A percentile compares a stretch with the other conserved stretches of the same genome.
Conservation (phyloP, 2,797 vertebrate genomes). For the Pseudomugil gertrudae region DNA sequence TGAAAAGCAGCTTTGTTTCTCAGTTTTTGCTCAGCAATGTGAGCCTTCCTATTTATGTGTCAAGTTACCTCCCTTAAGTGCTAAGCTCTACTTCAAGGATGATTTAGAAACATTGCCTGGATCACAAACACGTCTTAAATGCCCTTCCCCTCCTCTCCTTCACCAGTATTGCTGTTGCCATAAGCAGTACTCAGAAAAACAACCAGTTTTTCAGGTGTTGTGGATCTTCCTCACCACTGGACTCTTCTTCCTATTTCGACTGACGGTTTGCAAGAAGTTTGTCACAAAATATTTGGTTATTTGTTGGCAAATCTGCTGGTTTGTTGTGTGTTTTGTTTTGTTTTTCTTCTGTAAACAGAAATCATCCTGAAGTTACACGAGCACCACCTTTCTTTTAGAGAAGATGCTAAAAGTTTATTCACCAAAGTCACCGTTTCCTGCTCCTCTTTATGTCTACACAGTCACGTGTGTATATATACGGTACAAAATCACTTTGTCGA, state of each 20-base stretch:
- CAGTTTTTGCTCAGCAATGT: slow-evolving; percentile 29
- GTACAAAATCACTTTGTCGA: slow-evolving; percentile 71
- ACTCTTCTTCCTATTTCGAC: slow-evolving; percentile 35
- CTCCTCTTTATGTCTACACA: slow-evolving; percentile 60
- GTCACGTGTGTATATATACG: slow-evolving; percentile 78
- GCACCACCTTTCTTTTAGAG: slow-evolving; percentile 65
- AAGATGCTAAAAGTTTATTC: slow-evolving; percentile 56
- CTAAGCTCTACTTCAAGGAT: slow-evolving; percentile 55
- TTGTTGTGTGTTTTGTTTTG: background rate
- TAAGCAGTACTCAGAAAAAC: slow-evolving; percentile 39
- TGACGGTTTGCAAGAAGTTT: slow-evolving; percentile 27
- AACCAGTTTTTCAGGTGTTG: slow-evolving; percentile 46
- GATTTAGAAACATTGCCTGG: slow-evolving; percentile 58
- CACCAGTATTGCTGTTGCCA: slow-evolving; percentile 43
- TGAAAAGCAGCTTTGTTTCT: slow-evolving; percentile 61
- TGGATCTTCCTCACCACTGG: slow-evolving; percentile 36
- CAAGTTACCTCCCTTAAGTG: slow-evolving; percentile 62
- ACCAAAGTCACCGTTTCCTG: slow-evolving; percentile 72
- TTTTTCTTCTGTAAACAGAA: slow-evolving; percentile 29
- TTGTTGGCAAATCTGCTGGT: slow-evolving; percentile 15
- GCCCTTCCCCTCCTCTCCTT: slow-evolving; percentile 2
- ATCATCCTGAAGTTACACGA: slow-evolving; percentile 47
- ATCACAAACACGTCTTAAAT: slow-evolving; percentile 65
- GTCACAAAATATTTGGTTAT: slow-evolving; percentile 43
- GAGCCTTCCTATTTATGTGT: slow-evolving; percentile 51